A percentile compares a stretch with the other conserved stretches of the same genome.
Evolutionary conservation across 2,113 vertebrate species (phyloP).

Genomic region (Marmota monax): DNA sequence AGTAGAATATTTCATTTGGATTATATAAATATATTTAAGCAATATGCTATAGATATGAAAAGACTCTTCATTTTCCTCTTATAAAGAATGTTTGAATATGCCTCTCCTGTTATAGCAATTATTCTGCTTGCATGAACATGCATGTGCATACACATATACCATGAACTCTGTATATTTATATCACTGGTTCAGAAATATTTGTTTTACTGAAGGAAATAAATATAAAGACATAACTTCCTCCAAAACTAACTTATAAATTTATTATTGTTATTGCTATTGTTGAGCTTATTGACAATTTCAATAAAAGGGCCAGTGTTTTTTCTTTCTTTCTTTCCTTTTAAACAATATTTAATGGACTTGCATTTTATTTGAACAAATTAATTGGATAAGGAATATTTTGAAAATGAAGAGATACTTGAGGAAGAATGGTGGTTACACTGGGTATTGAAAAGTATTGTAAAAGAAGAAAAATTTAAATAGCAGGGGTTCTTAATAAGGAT

Average conservation of each 20-base stretch:
- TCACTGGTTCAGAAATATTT: background rate
- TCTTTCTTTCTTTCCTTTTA: background rate
- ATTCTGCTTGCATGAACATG: background rate
- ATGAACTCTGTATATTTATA: background rate
- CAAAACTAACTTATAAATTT: background rate
- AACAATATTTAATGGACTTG: constrained; percentile 12
- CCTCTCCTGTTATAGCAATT: background rate
- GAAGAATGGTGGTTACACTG: background rate
- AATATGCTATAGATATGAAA: background rate
- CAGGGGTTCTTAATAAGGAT: constrained; percentile 54
- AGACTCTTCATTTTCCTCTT: background rate
- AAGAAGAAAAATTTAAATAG: constrained; percentile 72
- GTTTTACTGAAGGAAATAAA: background rate
- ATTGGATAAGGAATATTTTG: background rate
- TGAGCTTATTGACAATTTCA: constrained; percentile 17
- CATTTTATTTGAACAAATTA: constrained; percentile 34
- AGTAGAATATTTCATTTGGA: background rate
- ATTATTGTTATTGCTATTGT: background rate
- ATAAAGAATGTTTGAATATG: background rate
- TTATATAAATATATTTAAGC: constrained; percentile 5
- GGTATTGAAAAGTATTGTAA: constrained; percentile 58
- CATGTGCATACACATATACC: background rate
- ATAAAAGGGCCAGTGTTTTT: background rate
- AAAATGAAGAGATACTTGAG: background rate
- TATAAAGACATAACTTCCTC: background rate